Evolutionary conservation across 2,888 invertebrate genomes (phyloP), one percentile per base, ranked within the genome.

Genomic region (Endomychus coccineus): DNA sequence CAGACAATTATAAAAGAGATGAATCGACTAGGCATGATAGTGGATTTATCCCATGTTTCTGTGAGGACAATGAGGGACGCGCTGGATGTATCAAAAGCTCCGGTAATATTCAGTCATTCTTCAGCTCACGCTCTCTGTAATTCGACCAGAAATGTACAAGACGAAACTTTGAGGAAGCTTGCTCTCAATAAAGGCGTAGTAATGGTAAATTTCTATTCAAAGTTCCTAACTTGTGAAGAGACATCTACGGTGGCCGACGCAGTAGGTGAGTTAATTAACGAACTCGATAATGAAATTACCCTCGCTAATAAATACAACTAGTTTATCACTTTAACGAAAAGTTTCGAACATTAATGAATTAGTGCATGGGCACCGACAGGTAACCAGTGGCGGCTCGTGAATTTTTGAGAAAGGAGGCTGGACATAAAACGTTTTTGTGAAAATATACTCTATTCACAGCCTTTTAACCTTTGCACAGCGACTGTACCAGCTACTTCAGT

Each of bases 21-120:
- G 88, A 89, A 89, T 69, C 78, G 88, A 2, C 71, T 89, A 42
- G 89, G 89, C 15, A 89, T 89, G 85, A 74, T 89, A 62, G 83
- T 89, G 45, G 89, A 90, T 62, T 66, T 86, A 49, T 83, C 83
- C 4, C 85, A 89, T 66, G 86, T 87, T 34, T 84, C 86, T 4
- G 74, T 74, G 23, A 75, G 78, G 35, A 87, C 87, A 15, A 88
- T 88, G 88, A 72, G 78, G 29, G 85, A 84, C 59, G 83, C 84
- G 12, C 67, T 90, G 24, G 75, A 78, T 15, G 78, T 78, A 41
- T 80, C 83, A 17, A 77, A 79, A 55, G 86, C 89, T 9, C 89
- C 89, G 10, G 84, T 88, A 47, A 80, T 89, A 47, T 89, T 86
- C 70, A 87, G 86, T 27, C 89, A 89, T 61, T 87, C 88, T 6